Conservation (phyloP, 2,888 invertebrate genomes). For the Hyposoter dolosus region DNA sequence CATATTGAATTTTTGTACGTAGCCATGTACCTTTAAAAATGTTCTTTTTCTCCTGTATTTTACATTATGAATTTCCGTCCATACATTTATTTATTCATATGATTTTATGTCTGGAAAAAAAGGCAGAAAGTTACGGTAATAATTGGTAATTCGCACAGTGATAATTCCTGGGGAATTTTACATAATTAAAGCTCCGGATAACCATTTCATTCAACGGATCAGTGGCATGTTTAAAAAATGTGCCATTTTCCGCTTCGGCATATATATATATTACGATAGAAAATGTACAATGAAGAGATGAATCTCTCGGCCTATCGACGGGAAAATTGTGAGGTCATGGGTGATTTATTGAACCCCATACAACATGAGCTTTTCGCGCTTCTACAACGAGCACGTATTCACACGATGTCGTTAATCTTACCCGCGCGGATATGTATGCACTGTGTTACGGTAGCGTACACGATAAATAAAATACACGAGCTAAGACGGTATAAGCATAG, state of each 20-base stretch:
- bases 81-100: not conserved
- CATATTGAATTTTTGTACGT: conserved; percentile 12
- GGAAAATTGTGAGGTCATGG: conserved; percentile 69
- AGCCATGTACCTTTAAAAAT: conserved; percentile 22
- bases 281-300: conserved; percentile 60
- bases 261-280: not conserved
- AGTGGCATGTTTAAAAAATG: not conserved
- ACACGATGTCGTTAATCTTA: conserved; percentile 62
- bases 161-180: not conserved
- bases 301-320: conserved; percentile 53
- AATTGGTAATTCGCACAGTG: not conserved
- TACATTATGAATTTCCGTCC: not conserved
- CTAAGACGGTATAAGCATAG: conserved; percentile 28
- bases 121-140: not conserved
- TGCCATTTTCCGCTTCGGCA: not conserved
- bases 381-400: conserved; percentile 29
- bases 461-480: conserved; percentile 42
- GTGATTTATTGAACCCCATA: conserved; percentile 78
- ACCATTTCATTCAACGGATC: not conserved
- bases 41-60: conserved; percentile 5
- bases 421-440: conserved; percentile 24
- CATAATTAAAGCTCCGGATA: not conserved
- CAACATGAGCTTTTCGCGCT: conserved; percentile 63
- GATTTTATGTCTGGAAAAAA: not conserved
- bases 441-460: conserved; percentile 19